Evolutionary conservation across 35 echinoderm and acorn worm species (phyloP), one percentile per base, ranked within the genome.

Genomic region (Nesometra sesokonis): DNA sequence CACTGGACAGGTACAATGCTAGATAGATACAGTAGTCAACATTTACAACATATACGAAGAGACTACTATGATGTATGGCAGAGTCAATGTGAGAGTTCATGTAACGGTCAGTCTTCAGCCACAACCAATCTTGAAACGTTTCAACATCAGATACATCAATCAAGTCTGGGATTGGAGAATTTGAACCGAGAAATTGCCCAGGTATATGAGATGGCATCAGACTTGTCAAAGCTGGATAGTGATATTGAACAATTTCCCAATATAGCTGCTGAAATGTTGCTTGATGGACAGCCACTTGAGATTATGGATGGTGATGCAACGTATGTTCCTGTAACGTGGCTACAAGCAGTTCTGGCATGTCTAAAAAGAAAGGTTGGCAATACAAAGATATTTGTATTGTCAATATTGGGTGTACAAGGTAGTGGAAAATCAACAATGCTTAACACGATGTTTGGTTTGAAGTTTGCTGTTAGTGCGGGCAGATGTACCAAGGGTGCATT

Each of bases 351-450:
- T 11, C 21, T 88, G 11, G 8, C 37, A 0, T 78, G 78, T 0
- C 34, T 89, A 23, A 17, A 52, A 17, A 77, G 67, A 1, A 89
- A 31, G 0, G 36, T 83, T 32, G 88, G 88, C 0, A 76, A 89
- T 32, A 76, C 21, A 9, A 29, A 77, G 17, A 31, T 89, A 0
- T 89, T 80, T 77, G 88, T 89, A 32, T 35, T 89, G 5, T 89
- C 88, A 19, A 77, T 89, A n/a, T 57, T 89, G 32, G 88, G 88
- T 30, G 83, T 89, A 31, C 88, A 89, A 37, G 79, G 88, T 38
- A 89, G 80, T 89, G 88, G 88, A 21, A 89, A 89, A 31, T 89
- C 88, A 13, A 89, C 88, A 30, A 31, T 88, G 8, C 43, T 88
- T 0, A 89, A 89, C 47, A 76, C 31, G 13, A 86, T 86, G 85